Evolutionary conservation across 2,113 vertebrate species (phyloP).

Genomic region (Pygoscelis antarcticus): DNA sequence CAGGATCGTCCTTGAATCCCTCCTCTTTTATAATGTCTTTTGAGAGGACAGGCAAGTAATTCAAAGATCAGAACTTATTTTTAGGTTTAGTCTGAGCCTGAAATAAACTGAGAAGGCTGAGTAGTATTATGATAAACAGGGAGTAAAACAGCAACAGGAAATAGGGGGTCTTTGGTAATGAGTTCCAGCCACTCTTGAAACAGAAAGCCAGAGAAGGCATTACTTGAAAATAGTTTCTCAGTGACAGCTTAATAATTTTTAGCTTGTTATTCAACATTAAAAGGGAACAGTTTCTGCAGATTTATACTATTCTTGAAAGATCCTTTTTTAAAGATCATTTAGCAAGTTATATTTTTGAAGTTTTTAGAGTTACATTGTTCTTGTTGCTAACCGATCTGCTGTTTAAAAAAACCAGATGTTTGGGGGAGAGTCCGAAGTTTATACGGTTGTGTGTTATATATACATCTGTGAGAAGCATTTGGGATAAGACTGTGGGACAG

Average conservation of each 20-base stretch:
- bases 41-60: constrained; percentile 68
- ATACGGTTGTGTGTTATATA: constrained; percentile 69
- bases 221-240: constrained; percentile 79
- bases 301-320: constrained; percentile 51
- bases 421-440: constrained; percentile 59
- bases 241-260: constrained; percentile 79
- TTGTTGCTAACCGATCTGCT: constrained; percentile 58
- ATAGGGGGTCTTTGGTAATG: constrained; percentile 81
- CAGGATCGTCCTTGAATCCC: not conserved
- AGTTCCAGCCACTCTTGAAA: constrained; percentile 82
- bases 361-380: constrained; percentile 69
- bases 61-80: constrained; percentile 74
- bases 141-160: constrained; percentile 79
- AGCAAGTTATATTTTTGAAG: constrained; percentile 70
- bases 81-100: constrained; percentile 75
- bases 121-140: constrained; percentile 68
- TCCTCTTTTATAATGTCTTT: constrained; percentile 38
- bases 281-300: constrained; percentile 60
- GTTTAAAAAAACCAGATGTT: constrained; percentile 83
- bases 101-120: constrained; percentile 76
- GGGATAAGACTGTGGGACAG: constrained; percentile 66
- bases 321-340: constrained; percentile 69
- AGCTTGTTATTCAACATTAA: constrained; percentile 65
- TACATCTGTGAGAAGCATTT: constrained; percentile 63
- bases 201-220: constrained; percentile 73